These are phyloP conservation scores for Aphelenchoides besseyi DNA, from an alignment of 1,140 invertebrate genomes.

Conservation along the genomic window DNA sequence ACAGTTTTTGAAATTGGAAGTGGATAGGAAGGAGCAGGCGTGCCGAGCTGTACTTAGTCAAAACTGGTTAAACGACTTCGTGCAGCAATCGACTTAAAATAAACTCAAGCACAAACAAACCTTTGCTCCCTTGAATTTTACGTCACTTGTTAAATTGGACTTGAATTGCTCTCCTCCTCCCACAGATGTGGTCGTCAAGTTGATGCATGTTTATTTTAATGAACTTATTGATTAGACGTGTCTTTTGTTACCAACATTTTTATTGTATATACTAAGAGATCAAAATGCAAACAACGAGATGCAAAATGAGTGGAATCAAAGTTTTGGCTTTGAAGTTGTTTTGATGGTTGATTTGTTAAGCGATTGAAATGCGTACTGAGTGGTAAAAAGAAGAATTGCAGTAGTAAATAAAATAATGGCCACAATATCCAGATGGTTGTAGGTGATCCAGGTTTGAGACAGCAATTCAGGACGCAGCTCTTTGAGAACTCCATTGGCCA, in stretches of 20 bases:
- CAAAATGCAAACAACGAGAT: too few relatives aligned
- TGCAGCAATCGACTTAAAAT: background rate
- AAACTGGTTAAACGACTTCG: background rate
- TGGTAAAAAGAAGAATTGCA: too few relatives aligned
- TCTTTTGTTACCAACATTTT: too few relatives aligned
- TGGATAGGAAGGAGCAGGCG: background rate
- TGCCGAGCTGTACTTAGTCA: background rate
- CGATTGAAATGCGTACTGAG: too few relatives aligned
- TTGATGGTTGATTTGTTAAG: too few relatives aligned
- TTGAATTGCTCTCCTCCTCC: too few relatives aligned
- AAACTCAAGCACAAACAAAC: background rate
- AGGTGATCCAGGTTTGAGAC: constrained; percentile 22
- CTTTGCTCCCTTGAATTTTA: too few relatives aligned
- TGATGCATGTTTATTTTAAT: background rate
- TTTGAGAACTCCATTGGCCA: constrained; percentile 32
- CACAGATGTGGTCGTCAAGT: background rate
- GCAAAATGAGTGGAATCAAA: too few relatives aligned
- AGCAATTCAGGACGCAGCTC: constrained; percentile 32
- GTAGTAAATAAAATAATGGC: constrained; percentile 13
- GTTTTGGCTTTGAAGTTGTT: too few relatives aligned
- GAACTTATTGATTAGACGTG: too few relatives aligned
- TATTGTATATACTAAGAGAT: too few relatives aligned
- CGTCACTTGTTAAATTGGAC: too few relatives aligned
- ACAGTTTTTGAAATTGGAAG: background rate
- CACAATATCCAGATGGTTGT: constrained; percentile 39